phyloP scores from a whole-genome alignment of 2,797 vertebrate species.

The Poeciliopsis turneri region DNA sequence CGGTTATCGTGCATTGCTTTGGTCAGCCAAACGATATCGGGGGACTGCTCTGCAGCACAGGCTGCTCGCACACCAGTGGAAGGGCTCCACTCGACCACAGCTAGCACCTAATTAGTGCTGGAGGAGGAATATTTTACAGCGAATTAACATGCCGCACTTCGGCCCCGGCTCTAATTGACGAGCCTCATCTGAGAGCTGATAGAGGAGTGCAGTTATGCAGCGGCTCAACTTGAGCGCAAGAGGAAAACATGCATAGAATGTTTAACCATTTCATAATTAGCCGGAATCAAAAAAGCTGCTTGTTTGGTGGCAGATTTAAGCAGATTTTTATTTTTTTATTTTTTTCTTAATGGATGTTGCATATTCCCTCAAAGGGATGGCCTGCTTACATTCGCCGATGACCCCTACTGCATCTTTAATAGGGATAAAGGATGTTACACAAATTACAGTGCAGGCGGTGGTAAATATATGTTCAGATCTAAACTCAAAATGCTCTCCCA shows the following conservation, averaged over 20 bases:
- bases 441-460: conserved; percentile 53
- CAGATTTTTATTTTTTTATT: conserved; percentile 31
- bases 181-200: conserved; percentile 70
- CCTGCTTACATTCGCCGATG: conserved; percentile 63
- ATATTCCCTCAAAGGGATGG: conserved; percentile 26
- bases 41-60: conserved; percentile 76
- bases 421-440: conserved; percentile 32
- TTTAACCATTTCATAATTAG: conserved; percentile 78
- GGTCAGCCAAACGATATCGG: conserved; percentile 83
- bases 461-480: conserved; percentile 63
- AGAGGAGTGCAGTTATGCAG: conserved; percentile 59
- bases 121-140: conserved; percentile 84
- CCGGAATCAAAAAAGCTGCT: conserved; percentile 67
- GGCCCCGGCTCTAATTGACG: conserved; percentile 80
- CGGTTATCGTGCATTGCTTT: conserved; percentile 83
- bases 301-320: conserved; percentile 61
- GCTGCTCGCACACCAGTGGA: conserved; percentile 71
- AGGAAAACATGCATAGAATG: conserved; percentile 73
- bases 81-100: conserved; percentile 70
- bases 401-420: conserved; percentile 54
- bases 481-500: conserved; percentile 46
- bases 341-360: conserved; percentile 44
- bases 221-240: conserved; percentile 45
- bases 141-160: conserved; percentile 80
- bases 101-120: conserved; percentile 85